These are phyloP conservation scores for Phytoseiulus persimilis DNA, from an alignment of 2,888 invertebrate genomes.

Conservation along the genomic window DNA sequence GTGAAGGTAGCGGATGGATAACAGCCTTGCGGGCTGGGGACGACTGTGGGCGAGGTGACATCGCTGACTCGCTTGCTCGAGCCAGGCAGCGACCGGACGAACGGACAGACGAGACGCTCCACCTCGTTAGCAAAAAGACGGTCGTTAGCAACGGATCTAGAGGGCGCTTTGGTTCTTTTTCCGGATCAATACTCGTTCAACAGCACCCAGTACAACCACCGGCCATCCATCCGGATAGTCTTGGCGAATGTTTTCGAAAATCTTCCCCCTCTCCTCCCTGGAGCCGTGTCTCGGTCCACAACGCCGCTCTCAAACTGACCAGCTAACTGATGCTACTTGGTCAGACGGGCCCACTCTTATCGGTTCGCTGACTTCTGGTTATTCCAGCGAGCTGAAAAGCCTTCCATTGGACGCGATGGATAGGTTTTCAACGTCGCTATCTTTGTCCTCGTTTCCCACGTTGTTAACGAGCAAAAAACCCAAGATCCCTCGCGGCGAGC, in stretches of 20 bases:
- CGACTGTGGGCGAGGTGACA: neutral
- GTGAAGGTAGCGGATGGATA: neutral
- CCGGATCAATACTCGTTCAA: neutral
- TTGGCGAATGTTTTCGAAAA: neutral
- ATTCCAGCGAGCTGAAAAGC: neutral
- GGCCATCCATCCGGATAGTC: neutral
- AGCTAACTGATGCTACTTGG: neutral
- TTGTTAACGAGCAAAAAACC: neutral
- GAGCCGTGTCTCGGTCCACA: neutral
- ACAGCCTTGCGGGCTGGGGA: neutral
- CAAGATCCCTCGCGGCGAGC: neutral
- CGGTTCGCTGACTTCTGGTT: neutral
- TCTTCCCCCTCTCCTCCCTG: neutral
- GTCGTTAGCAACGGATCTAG: constrained; percentile 5
- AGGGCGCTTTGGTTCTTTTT: neutral
- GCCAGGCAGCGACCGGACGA: neutral
- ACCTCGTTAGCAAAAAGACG: constrained; percentile 5
- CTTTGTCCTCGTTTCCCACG: neutral
- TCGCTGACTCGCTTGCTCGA: neutral
- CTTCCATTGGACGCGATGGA: neutral
- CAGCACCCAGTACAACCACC: neutral
- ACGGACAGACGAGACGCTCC: neutral
- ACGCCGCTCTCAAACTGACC: neutral
- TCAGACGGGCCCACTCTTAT: neutral
- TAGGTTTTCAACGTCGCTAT: neutral